Percentiles rank a stretch among this genome's conserved stretches.
These are phyloP conservation scores for Hoplostethus atlanticus DNA, from an alignment of 2,797 vertebrate species.

Conservation along the genomic window DNA sequence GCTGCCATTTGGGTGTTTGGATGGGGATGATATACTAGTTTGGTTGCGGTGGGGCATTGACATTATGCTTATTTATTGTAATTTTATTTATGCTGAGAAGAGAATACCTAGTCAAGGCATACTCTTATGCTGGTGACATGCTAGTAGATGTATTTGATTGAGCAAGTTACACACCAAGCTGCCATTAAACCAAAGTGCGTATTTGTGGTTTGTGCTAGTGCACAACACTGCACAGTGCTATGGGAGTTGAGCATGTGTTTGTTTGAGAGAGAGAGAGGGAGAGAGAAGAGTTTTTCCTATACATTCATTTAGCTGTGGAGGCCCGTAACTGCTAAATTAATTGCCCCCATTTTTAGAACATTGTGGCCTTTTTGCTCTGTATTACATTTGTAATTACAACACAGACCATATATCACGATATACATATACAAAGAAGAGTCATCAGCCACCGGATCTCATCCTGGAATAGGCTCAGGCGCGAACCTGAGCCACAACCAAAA, in stretches of 20 bases:
- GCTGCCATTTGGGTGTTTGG: conserved; percentile 26
- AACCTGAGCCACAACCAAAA: conserved; percentile 2
- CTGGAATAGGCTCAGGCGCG: neutral
- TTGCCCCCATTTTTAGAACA: neutral
- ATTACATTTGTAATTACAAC: neutral
- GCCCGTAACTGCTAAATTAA: neutral
- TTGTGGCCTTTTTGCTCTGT: conserved; percentile 3
- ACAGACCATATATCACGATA: neutral
- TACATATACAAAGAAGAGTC: neutral
- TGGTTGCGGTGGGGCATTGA: neutral
- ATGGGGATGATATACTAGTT: conserved; percentile 21
- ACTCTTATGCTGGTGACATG: neutral
- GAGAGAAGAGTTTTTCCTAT: neutral
- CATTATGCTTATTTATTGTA: neutral
- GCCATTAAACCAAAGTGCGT: neutral
- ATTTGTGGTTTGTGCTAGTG: neutral
- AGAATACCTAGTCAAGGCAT: neutral
- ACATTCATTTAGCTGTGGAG: neutral
- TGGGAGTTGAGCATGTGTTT: conserved; percentile 6
- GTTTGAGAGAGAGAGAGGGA: neutral
- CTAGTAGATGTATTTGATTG: neutral
- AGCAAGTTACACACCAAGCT: neutral
- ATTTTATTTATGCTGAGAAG: neutral
- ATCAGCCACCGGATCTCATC: neutral
- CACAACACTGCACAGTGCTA: neutral